phyloP scores from a whole-genome alignment of 2,888 invertebrate species.

The Isoperla grammatica region DNA sequence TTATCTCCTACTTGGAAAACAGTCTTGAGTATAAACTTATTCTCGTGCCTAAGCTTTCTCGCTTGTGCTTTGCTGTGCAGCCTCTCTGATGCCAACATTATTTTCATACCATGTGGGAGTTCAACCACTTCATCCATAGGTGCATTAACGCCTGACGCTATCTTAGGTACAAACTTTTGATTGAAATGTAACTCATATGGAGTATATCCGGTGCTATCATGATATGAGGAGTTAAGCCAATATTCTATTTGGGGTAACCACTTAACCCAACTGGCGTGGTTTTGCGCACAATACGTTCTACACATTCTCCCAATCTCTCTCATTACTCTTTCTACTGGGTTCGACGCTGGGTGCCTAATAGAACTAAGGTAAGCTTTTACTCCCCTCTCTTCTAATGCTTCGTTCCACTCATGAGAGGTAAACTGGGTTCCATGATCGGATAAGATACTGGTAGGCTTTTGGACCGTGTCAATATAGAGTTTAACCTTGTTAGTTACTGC shows the following conservation, averaged over 20 bases:
- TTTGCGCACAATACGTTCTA: slow-evolving; percentile 26
- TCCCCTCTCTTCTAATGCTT: neutral
- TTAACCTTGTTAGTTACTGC: neutral
- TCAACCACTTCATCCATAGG: too few species aligned
- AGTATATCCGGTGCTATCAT: slow-evolving; percentile 29
- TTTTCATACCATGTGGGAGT: neutral
- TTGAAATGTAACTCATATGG: slow-evolving; percentile 18
- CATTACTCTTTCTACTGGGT: slow-evolving; percentile 1
- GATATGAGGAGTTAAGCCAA: slow-evolving; percentile 26
- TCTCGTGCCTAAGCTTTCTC: neutral
- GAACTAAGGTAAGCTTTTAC: slow-evolving; percentile 26
- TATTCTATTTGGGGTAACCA: slow-evolving; percentile 17
- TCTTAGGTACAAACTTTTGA: too few species aligned
- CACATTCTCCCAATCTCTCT: slow-evolving; percentile 23
- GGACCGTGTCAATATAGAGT: neutral
- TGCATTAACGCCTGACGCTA: too few species aligned
- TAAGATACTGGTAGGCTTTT: neutral
- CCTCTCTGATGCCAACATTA: neutral
- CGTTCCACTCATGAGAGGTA: neutral
- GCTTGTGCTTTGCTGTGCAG: neutral
- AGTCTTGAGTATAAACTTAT: neutral
- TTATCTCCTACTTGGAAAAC: neutral
- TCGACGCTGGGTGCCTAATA: slow-evolving; percentile 7
- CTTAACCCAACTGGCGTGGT: slow-evolving; percentile 29
- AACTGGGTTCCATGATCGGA: neutral